Evolutionary conservation across 2,113 vertebrate genomes (phyloP).

Genomic region (Vombatus ursinus): DNA sequence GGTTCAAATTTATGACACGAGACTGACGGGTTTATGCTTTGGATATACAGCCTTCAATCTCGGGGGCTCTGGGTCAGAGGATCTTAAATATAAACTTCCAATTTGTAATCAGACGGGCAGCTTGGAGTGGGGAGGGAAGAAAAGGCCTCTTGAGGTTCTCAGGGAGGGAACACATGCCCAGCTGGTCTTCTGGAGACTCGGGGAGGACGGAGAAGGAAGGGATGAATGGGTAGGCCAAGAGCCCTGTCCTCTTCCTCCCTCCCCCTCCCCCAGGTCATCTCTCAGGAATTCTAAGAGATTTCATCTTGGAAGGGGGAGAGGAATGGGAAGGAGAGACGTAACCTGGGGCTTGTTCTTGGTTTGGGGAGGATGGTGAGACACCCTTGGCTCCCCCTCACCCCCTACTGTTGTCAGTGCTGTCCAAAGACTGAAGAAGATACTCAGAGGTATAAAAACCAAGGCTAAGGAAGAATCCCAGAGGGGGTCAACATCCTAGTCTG

Average conservation of each 20-base stretch:
- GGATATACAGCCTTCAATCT: constrained; percentile 17
- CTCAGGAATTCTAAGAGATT: background rate
- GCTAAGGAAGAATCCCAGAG: background rate
- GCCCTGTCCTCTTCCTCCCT: background rate
- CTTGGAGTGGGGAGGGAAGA: background rate
- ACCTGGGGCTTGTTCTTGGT: background rate
- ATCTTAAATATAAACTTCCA: constrained; percentile 15
- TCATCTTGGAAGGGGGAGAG: background rate
- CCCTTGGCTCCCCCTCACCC: background rate
- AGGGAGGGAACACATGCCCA: background rate
- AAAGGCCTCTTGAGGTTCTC: background rate
- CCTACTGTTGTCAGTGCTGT: background rate
- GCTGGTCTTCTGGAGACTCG: background rate
- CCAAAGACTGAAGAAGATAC: background rate
- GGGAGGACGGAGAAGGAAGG: background rate
- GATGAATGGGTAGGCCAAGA: background rate
- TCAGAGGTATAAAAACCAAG: background rate
- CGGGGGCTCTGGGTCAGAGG: background rate
- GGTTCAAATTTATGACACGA: constrained; percentile 9
- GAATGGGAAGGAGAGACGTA: background rate
- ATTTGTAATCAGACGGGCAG: background rate
- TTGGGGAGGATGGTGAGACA: background rate
- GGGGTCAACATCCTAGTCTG: background rate
- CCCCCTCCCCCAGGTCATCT: background rate
- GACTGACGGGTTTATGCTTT: constrained; percentile 4